Conservation (phyloP, 2,888 invertebrate genomes). For the Penaeus monodon region DNA sequence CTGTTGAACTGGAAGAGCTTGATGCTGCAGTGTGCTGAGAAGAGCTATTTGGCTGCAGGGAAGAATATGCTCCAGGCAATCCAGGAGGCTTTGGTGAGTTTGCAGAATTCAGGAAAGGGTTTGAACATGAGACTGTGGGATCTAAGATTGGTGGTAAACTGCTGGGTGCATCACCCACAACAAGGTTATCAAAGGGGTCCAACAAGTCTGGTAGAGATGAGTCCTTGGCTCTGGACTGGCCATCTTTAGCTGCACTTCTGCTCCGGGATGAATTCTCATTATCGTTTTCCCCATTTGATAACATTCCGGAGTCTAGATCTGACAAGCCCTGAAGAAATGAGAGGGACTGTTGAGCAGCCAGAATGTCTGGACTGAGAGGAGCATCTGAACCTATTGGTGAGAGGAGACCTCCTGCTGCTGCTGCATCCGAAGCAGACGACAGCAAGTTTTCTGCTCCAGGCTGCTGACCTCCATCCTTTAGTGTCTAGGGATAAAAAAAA, state of each 20-base stretch:
- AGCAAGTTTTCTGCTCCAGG: neutral
- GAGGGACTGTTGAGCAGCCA: slow-evolving; percentile 56
- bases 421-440: too few species aligned
- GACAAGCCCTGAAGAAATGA: slow-evolving; percentile 57
- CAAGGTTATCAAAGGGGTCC: slow-evolving; percentile 9
- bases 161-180: neutral
- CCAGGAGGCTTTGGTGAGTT: neutral
- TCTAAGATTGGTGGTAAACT: slow-evolving; percentile 24
- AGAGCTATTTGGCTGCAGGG: neutral
- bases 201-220: slow-evolving; percentile 15
- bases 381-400: neutral
- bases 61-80: neutral
- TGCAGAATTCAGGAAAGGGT: too few species aligned
- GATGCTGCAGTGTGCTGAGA: neutral
- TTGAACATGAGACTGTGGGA: slow-evolving; percentile 12
- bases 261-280: neutral
- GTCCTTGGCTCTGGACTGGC: neutral
- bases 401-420: too few species aligned
- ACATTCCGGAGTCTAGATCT: slow-evolving; percentile 25
- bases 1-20: neutral
- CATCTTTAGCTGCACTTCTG: neutral
- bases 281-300: neutral
- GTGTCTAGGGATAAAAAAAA: neutral
- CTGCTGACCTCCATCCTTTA: neutral
- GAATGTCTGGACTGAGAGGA: slow-evolving; percentile 60